Evolutionary conservation across 1,140 invertebrate species (phyloP).

Genomic region (Lordiphosa stackelbergi): DNA sequence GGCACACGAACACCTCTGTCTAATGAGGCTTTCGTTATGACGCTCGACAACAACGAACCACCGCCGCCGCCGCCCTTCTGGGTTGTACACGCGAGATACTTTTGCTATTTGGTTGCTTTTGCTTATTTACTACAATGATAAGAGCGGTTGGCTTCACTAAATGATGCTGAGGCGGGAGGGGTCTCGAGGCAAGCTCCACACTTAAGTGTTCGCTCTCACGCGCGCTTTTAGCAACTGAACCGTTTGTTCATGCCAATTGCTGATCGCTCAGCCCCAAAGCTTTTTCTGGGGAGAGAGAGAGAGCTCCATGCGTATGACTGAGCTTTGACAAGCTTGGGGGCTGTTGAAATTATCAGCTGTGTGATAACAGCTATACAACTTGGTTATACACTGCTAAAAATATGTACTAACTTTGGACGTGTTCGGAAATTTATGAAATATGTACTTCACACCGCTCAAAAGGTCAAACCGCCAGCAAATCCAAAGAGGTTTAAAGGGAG

Average conservation of each 20-base stretch:
- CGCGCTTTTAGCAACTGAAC: conserved; percentile 28
- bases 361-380: conserved; percentile 18
- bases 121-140: conserved; percentile 13
- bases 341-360: conserved; percentile 18
- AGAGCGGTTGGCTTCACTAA: conserved; percentile 3
- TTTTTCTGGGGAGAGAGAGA: conserved; percentile 25
- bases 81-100: background rate
- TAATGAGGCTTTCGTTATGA: conserved; percentile 20
- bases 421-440: too few species aligned
- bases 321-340: conserved; percentile 22
- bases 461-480: too few species aligned
- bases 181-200: background rate
- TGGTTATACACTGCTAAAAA: background rate
- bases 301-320: background rate
- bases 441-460: too few species aligned
- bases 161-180: conserved; percentile 2
- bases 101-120: conserved; percentile 1
- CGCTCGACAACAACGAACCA: conserved; percentile 23
- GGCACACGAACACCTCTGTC: too few species aligned
- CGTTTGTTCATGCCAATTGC: conserved; percentile 16
- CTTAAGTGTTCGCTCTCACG: conserved; percentile 9
- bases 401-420: too few species aligned
- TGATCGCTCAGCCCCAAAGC: conserved; percentile 28
- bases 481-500: too few species aligned
- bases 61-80: background rate